Base-by-base conservation (phyloP, 2,113 vertebrate genomes). In the Puma concolor region DNA sequence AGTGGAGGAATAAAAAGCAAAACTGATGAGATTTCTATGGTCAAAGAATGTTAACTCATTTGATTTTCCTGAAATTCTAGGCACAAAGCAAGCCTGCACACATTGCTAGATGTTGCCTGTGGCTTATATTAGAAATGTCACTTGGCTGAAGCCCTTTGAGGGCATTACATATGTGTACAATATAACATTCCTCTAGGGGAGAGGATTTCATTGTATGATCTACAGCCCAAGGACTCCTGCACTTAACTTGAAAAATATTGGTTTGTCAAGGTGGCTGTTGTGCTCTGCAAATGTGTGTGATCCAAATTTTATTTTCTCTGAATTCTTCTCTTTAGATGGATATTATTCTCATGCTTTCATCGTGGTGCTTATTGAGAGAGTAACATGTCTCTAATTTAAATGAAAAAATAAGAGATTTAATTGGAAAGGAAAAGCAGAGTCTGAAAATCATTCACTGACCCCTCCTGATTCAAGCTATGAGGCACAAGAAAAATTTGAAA, bases 41-140 rank as follows among this genome's bases (percentile, higher is more conserved):
- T 60, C 74, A 95, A 0, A 23, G 80, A 97, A 96, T 83, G 95
- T 88, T 71, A 98, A 97, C 64, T 97, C 98, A 98, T 98, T 98
- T 98, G 96, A 98, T 98, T 98, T 98, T 91, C 76, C 76, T 98
- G 98, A 98, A 98, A 98, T 98, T 99, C 86, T 79, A 93, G 89
- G 95, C 17, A 0, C 54, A 98, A 94, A 98, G 76, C 95, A 98
- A 98, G 98, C 98, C 93, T 8, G 79, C 71, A 97, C 87, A 97
- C 93, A 94, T 82, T 92, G 85, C 44, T 96, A 13, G 83, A 97
- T 97, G 98, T 95, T 98, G 97, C 98, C 97, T 87, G 38, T 97
- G 98, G 98, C 97, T 97, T 80, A 19, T 88, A 98, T 99, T 98
- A 98, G 96, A 98, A 85, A 91, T 95, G 95, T 96, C 91, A 8